Evolutionary conservation across 1,140 invertebrate species (phyloP).

Genomic region (Cepaea nemoralis): DNA sequence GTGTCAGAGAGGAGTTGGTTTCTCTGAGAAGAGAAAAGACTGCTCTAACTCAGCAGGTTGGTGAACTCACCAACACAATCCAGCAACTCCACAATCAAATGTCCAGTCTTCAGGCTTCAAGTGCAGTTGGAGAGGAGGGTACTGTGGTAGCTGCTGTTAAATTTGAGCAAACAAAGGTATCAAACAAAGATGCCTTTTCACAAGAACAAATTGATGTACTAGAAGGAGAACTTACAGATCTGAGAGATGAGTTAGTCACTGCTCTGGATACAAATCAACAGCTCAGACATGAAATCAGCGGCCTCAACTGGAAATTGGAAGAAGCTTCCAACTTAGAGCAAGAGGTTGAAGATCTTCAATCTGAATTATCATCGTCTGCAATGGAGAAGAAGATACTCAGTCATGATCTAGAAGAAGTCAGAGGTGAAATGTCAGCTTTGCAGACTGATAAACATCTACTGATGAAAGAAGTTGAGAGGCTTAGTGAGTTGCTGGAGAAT

Average conservation of each 20-base stretch:
- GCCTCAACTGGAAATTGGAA: slow-evolving; percentile 63
- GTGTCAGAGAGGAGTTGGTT: slow-evolving; percentile 57
- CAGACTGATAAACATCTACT: slow-evolving; percentile 42
- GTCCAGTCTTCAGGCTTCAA: slow-evolving; percentile 21
- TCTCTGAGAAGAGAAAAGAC: slow-evolving; percentile 44
- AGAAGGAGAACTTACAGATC: slow-evolving; percentile 57
- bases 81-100: slow-evolving; percentile 40
- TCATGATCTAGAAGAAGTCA: slow-evolving; percentile 43
- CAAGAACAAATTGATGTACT: slow-evolving; percentile 54
- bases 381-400: slow-evolving; percentile 39
- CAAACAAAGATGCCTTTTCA: neutral
- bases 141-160: neutral
- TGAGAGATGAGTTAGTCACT: slow-evolving; percentile 52
- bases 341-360: slow-evolving; percentile 56
- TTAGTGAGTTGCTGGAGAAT: slow-evolving; percentile 22
- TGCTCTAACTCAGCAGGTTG: slow-evolving; percentile 40
- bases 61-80: slow-evolving; percentile 38
- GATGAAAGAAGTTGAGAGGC: slow-evolving; percentile 40
- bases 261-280: slow-evolving; percentile 47
- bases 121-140: neutral
- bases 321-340: slow-evolving; percentile 59
- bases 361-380: slow-evolving; percentile 34
- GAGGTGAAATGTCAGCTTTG: slow-evolving; percentile 30
- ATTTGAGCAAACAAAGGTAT: neutral
- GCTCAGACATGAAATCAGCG: slow-evolving; percentile 55